These are phyloP conservation scores for Dicranocentrus wangi DNA, from an alignment of 2,888 invertebrate species.

Conservation along the genomic window DNA sequence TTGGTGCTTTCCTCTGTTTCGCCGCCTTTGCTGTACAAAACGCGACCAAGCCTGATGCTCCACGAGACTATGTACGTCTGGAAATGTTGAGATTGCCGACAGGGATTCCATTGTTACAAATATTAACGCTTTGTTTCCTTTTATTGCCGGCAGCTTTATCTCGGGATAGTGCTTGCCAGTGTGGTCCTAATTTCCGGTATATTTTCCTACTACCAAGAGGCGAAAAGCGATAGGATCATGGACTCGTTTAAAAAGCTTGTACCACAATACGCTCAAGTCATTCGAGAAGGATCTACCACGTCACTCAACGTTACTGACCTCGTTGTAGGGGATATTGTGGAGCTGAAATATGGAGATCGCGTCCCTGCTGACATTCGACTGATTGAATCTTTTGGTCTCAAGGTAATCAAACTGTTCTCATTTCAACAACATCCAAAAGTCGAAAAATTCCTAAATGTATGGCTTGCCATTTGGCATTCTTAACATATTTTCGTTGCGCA, in stretches of 20 bases:
- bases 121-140: no score
- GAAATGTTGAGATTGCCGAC: no score
- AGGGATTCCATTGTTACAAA: no score
- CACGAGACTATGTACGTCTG: conserved; percentile 51
- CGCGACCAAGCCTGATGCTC: conserved; percentile 66
- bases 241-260: conserved; percentile 67
- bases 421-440: not conserved
- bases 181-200: conserved; percentile 83
- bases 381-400: conserved; percentile 77
- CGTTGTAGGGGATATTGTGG: conserved; percentile 77
- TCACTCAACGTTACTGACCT: conserved; percentile 52
- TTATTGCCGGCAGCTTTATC: conserved; percentile 77
- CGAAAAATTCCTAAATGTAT: not conserved
- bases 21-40: conserved; percentile 75
- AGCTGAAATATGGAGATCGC: conserved; percentile 79
- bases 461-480: not conserved
- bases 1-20: conserved; percentile 76
- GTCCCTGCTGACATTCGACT: conserved; percentile 79
- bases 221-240: conserved; percentile 80
- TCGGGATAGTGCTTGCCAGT: conserved; percentile 80
- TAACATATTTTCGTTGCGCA: not conserved
- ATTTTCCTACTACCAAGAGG: conserved; percentile 84
- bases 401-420: conserved; percentile 76
- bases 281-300: conserved; percentile 41
- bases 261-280: conserved; percentile 62